Conservation (phyloP, 2,797 vertebrate species). For the Okamejei kenojei region DNA sequence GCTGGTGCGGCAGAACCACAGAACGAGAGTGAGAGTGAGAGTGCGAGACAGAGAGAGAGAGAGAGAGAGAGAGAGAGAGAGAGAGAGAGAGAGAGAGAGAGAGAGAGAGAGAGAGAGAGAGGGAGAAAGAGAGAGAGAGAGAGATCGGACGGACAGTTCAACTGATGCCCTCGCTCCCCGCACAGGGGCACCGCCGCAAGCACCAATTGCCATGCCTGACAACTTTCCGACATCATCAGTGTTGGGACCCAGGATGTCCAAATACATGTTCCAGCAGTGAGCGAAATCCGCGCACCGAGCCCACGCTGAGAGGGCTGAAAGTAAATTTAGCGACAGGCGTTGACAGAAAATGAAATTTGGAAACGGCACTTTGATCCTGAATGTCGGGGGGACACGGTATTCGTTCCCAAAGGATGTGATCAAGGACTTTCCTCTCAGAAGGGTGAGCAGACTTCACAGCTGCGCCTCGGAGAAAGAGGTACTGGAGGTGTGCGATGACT, state of each 20-base stretch:
- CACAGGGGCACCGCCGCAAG: neutral
- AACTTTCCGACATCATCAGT: neutral
- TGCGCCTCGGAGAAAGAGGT: constrained; percentile 92
- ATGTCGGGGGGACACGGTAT: constrained; percentile 93
- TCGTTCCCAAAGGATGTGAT: constrained; percentile 87
- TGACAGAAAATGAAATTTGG: constrained; percentile 66
- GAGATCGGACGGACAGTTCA: neutral
- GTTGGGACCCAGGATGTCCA: neutral
- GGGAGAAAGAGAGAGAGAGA: neutral
- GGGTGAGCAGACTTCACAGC: constrained; percentile 87
- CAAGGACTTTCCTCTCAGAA: constrained; percentile 88
- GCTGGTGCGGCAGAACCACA: neutral
- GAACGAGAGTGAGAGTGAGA: constrained; percentile 27
- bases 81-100: constrained; percentile 8
- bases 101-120: constrained; percentile 21
- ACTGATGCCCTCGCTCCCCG: neutral
- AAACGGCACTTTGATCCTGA: constrained; percentile 75
- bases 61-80: constrained; percentile 21
- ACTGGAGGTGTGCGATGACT: constrained; percentile 94
- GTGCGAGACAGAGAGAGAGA: neutral
- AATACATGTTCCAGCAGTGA: neutral
- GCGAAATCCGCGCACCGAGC: neutral
- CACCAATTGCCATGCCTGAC: neutral
- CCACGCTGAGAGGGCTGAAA: neutral
- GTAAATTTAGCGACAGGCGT: neutral